These are phyloP conservation scores for Trissonchulus latispiculum DNA, from an alignment of 2,888 invertebrate species.

Conservation along the genomic window DNA sequence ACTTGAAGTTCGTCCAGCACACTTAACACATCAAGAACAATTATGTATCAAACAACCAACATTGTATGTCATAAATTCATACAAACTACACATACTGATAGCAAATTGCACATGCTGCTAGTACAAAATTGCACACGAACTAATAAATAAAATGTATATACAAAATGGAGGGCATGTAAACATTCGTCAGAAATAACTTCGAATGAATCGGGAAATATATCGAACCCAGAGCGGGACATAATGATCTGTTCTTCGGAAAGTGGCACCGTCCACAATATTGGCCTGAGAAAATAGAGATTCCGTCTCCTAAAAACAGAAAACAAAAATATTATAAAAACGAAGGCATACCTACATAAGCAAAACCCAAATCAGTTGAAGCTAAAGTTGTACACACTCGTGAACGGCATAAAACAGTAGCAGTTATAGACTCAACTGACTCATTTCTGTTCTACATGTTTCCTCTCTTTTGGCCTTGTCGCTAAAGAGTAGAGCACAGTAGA, in stretches of 20 bases:
- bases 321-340: too few relatives aligned
- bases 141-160: background rate
- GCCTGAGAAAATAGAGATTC: slow-evolving; percentile 57
- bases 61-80: background rate
- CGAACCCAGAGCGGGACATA: slow-evolving; percentile 69
- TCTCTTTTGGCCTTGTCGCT: too few relatives aligned
- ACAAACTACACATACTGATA: background rate
- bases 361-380: background rate
- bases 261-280: slow-evolving; percentile 45
- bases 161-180: background rate
- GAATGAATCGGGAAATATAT: slow-evolving; percentile 62
- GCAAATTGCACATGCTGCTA: background rate
- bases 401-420: background rate
- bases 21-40: too few relatives aligned
- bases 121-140: background rate
- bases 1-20: too few relatives aligned
- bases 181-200: slow-evolving; percentile 59
- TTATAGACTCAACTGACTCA: too few relatives aligned
- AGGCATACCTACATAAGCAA: background rate
- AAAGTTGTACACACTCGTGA: background rate
- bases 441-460: too few relatives aligned
- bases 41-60: too few relatives aligned
- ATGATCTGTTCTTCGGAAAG: slow-evolving; percentile 57
- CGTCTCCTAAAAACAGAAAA: slow-evolving; percentile 55
- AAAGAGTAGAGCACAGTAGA: too few relatives aligned